These are phyloP conservation scores for Leptopilina boulardi DNA, from an alignment of 1,140 invertebrate species.

Conservation along the genomic window DNA sequence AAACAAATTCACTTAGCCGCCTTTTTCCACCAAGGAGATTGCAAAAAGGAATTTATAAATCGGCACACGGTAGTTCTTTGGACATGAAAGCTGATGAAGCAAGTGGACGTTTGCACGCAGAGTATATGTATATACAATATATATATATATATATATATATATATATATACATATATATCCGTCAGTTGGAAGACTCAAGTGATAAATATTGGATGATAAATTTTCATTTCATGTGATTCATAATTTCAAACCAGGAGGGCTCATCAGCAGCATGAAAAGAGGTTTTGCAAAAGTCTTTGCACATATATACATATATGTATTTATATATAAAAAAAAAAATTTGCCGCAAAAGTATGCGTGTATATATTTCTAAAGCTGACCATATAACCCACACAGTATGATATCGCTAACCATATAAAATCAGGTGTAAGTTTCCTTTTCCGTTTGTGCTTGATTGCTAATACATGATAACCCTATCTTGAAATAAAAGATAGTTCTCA, in stretches of 20 bases:
- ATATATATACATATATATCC: no score
- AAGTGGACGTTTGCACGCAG: conserved; percentile 8
- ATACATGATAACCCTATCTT: background rate
- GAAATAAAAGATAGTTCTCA: conserved; percentile 19
- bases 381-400: background rate
- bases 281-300: background rate
- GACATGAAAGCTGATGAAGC: conserved; percentile 39
- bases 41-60: conserved; percentile 26
- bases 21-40: background rate
- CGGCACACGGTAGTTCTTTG: conserved; percentile 43
- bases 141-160: no score
- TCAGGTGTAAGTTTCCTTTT: conserved; percentile 1
- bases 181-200: conserved; percentile 41
- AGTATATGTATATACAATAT: conserved; percentile 42
- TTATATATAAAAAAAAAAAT: no score
- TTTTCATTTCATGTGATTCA: conserved; percentile 62
- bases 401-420: background rate
- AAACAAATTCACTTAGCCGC: background rate
- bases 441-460: background rate
- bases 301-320: no score
- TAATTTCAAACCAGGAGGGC: conserved; percentile 49
- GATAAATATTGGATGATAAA: conserved; percentile 62
- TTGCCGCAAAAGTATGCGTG: no score
- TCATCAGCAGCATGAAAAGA: conserved; percentile 56
- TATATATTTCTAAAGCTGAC: conserved; percentile 4